A percentile compares a stretch with the other conserved stretches of the same genome.
Conservation (phyloP, 2,797 vertebrate species). For the Balearica regulorum region DNA sequence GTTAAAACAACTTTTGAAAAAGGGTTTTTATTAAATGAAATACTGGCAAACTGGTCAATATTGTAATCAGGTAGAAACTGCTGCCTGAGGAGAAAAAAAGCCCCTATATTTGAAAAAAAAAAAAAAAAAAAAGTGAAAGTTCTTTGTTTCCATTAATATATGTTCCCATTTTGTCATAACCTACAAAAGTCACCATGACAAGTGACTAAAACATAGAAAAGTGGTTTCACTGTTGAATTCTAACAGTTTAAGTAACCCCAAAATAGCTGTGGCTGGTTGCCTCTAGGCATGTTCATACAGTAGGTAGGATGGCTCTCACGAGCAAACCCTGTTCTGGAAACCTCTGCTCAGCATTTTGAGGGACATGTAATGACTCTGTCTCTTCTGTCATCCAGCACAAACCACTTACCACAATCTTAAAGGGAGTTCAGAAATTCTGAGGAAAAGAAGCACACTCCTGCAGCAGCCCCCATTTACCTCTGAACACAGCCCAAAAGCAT, state of each 20-base stretch:
- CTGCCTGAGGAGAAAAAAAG: neutral
- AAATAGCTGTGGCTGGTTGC: neutral
- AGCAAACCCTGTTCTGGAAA: neutral
- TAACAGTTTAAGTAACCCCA: conserved; percentile 2
- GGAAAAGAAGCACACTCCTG: fast-evolving
- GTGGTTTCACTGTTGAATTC: conserved; percentile 3
- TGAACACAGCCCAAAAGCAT: neutral
- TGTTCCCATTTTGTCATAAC: conserved; percentile 26
- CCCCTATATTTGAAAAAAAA: neutral
- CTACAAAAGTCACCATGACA: conserved; percentile 24
- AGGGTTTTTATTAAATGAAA: neutral
- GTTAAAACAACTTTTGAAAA: conserved; percentile 29
- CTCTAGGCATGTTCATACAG: neutral
- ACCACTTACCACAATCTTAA: neutral
- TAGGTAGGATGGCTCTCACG: neutral
- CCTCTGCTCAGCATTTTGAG: neutral
- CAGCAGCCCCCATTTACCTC: fast-evolving
- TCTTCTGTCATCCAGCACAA: neutral
- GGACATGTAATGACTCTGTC: neutral
- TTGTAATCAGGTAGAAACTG: conserved; percentile 1
- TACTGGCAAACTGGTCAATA: neutral
- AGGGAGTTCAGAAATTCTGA: neutral
- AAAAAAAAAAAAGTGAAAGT: neutral
- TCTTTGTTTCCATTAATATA: conserved; percentile 29
- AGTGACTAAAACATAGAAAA: conserved; percentile 12